These are phyloP conservation scores for Dipodomys ordii DNA, from an alignment of 2,113 vertebrate genomes.

Conservation along the genomic window DNA sequence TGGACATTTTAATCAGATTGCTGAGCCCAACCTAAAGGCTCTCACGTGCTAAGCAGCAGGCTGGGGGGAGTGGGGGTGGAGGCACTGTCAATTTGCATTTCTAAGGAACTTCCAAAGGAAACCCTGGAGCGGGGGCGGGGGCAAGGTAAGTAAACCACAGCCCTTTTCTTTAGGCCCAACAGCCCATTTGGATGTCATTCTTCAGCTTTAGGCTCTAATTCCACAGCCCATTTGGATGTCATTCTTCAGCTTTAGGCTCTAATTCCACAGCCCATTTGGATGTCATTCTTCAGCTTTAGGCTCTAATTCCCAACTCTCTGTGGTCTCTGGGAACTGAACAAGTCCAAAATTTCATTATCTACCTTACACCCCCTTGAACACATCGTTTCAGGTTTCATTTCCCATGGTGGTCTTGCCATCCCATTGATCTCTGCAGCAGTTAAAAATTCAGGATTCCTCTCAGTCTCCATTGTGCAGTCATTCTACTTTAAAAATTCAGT, in stretches of 20 bases:
- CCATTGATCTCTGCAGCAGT: neutral
- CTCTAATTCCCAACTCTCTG: neutral
- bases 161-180: neutral
- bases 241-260: neutral
- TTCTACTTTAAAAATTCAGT: neutral
- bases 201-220: neutral
- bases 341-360: neutral
- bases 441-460: neutral
- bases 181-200: neutral
- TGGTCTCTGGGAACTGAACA: neutral
- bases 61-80: neutral
- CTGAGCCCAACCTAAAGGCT: neutral
- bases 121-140: too few relatives aligned
- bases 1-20: neutral
- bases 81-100: constrained; percentile 4
- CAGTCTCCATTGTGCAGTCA: neutral
- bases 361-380: neutral
- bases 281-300: neutral
- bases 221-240: neutral
- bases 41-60: neutral
- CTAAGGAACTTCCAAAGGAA: neutral
- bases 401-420: neutral
- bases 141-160: neutral
- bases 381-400: neutral
- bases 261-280: neutral